Base-by-base conservation (phyloP, 2,113 vertebrate genomes). In the Anoplopoma fimbria region DNA sequence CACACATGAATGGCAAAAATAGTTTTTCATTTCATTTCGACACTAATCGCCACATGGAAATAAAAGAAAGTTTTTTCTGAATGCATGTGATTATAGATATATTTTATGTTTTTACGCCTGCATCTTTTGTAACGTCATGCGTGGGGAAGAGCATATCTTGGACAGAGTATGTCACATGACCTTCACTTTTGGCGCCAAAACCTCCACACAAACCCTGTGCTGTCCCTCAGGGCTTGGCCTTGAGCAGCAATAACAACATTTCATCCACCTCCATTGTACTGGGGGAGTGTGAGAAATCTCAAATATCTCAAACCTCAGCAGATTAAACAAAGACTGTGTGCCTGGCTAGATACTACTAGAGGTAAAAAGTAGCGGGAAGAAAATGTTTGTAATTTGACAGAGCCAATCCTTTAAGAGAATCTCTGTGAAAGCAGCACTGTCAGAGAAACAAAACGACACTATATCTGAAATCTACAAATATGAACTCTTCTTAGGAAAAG, bases 231-330 rank as follows among this genome's bases (percentile, higher is more conserved):
- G 7, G 25, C 6, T 27, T 17, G 7, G 57, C 38, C 64, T 31
- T 42, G 25, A 84, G 45, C 69, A 53, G 67, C 15, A 40, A 33
- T 42, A 33, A 60, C 27, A 53, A 58, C n/a, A 60, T 14, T 19
- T 14, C 2, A 49, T 51, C 14, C 40, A 15, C 13, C 14, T 58
- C n/a, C 9, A 17, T 10, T 57, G 14, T 31, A 38, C 34, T 25
- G 10, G 9, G 27, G 45, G 36, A 31, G 42, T 45, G 55, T 23
- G 9, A 47, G 2, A 40, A 49, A 72, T 62, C 19, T 77, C 7
- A 1, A 3, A 62, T 34, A 12, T 60, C 17, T 49, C 17, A 19
- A 61, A 49, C 13, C 17, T 79, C 75, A 53, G 63, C 38, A 49
- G 57, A 75, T 58, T 23, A 75, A 69, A 49, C 53, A 0, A 9